A percentile compares a stretch with the other conserved stretches of the same genome.
Conservation (phyloP, 2,797 vertebrate species). For the Lophius americanus region DNA sequence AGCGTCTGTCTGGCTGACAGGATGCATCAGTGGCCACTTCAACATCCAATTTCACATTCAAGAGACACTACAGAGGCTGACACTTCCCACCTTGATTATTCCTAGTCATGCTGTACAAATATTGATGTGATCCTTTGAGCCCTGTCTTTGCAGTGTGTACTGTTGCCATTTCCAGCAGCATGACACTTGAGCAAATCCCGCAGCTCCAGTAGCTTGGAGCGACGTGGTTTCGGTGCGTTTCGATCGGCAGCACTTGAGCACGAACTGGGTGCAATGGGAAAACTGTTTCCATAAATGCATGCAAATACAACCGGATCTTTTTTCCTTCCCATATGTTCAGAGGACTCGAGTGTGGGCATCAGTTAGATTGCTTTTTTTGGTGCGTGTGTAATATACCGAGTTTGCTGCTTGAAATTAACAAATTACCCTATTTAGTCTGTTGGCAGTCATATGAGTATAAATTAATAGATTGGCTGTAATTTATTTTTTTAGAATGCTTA, state of each 20-base stretch:
- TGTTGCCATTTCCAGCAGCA: slow-evolving; percentile 86
- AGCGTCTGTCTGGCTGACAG: slow-evolving; percentile 78
- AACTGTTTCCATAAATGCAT: slow-evolving; percentile 75
- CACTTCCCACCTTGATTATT: slow-evolving; percentile 94
- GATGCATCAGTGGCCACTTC: slow-evolving; percentile 83
- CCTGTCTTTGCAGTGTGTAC: slow-evolving; percentile 87
- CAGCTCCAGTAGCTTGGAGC: slow-evolving; percentile 83
- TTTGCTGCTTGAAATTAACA: neutral
- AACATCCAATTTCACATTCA: slow-evolving; percentile 88
- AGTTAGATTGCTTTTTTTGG: slow-evolving; percentile 50
- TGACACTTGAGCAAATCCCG: slow-evolving; percentile 90
- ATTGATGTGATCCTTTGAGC: slow-evolving; percentile 97
- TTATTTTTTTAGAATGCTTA: no score
- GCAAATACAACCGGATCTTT: slow-evolving; percentile 78
- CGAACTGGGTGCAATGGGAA: slow-evolving; percentile 73
- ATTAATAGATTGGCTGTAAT: no score
- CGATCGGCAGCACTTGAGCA: slow-evolving; percentile 81
- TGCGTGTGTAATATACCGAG: neutral
- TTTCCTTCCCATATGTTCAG: slow-evolving; percentile 68
- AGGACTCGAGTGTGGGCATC: slow-evolving; percentile 40
- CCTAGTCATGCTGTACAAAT: slow-evolving; percentile 99
- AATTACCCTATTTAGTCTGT: neutral
- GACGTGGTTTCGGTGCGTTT: slow-evolving; percentile 83
- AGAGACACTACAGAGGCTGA: slow-evolving; percentile 86
- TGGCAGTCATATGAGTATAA: neutral